phyloP scores from a whole-genome alignment of 2,797 vertebrate species.

The Tenualosa ilisha region DNA sequence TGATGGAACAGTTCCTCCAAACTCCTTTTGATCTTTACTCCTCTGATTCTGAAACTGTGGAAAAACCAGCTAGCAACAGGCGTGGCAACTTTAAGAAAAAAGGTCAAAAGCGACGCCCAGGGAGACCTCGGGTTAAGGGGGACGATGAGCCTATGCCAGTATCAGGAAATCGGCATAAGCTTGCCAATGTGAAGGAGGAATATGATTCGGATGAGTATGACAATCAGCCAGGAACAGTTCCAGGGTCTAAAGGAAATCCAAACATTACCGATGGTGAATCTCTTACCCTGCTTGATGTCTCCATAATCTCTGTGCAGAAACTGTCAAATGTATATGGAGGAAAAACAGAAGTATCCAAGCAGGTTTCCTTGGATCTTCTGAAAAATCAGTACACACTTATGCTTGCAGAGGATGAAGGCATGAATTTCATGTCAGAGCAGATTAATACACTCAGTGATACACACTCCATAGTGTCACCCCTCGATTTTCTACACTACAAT shows the following conservation, averaged over 20 bases:
- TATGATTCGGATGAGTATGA: background rate
- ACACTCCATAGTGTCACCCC: constrained; percentile 57
- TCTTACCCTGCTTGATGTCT: constrained; percentile 72
- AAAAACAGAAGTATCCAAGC: constrained; percentile 57
- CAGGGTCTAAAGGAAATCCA: constrained; percentile 16
- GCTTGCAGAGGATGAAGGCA: constrained; percentile 64
- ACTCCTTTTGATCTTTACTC: constrained; percentile 70
- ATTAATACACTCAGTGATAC: constrained; percentile 37
- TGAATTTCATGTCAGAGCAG: constrained; percentile 66
- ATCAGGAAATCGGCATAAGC: background rate
- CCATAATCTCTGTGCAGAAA: constrained; percentile 73
- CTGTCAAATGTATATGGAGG: constrained; percentile 63
- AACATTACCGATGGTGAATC: constrained; percentile 48
- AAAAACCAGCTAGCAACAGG: constrained; percentile 27
- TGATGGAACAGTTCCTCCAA: constrained; percentile 70
- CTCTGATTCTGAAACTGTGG: constrained; percentile 18
- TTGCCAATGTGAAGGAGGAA: constrained; percentile 38
- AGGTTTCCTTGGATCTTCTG: constrained; percentile 69
- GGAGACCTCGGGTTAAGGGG: constrained; percentile 33
- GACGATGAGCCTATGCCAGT: constrained; percentile 34
- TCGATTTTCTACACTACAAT: constrained; percentile 70
- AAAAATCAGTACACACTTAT: constrained; percentile 71
- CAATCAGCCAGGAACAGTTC: constrained; percentile 7
- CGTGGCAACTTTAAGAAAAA: constrained; percentile 35
- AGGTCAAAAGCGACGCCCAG: background rate